phyloP scores from a whole-genome alignment of 2,797 vertebrate species.

The Acanthurus lineatus region DNA sequence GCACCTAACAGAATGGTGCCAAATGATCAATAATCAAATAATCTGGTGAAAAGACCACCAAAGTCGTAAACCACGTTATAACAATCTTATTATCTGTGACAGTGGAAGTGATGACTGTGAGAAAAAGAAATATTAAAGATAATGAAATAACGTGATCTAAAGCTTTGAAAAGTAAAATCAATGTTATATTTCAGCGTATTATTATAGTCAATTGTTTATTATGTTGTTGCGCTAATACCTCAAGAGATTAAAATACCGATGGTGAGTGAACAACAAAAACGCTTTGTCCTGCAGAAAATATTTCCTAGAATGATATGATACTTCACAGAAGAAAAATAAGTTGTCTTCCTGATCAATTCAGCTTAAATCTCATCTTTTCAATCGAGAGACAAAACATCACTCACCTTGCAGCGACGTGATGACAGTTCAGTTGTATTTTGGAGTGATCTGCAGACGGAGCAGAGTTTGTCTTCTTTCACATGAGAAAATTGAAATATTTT shows the following conservation, averaged over 20 bases:
- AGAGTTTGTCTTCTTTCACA: conserved; percentile 26
- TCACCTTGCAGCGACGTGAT: conserved; percentile 70
- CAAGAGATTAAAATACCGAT: conserved; percentile 1
- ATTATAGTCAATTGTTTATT: background rate
- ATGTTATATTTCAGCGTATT: background rate
- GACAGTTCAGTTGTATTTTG: conserved; percentile 57
- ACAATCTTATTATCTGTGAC: background rate
- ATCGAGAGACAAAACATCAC: conserved; percentile 44
- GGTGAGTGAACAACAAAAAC: background rate
- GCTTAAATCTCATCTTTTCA: conserved; percentile 18
- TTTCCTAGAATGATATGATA: background rate
- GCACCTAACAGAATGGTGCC: background rate
- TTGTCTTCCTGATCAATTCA: background rate
- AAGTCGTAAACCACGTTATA: background rate
- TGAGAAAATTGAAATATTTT: background rate
- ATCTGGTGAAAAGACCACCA: background rate
- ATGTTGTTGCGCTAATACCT: background rate
- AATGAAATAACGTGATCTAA: conserved; percentile 3
- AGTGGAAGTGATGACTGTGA: background rate
- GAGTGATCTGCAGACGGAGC: conserved; percentile 33
- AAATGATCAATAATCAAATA: background rate
- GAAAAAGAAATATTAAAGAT: background rate
- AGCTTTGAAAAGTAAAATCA: background rate
- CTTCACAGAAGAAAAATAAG: background rate
- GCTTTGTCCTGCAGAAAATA: background rate